Evolutionary conservation across 2,888 invertebrate species (phyloP), one percentile per base, ranked within the genome.

Genomic region (Oxyscelio sp.): DNA sequence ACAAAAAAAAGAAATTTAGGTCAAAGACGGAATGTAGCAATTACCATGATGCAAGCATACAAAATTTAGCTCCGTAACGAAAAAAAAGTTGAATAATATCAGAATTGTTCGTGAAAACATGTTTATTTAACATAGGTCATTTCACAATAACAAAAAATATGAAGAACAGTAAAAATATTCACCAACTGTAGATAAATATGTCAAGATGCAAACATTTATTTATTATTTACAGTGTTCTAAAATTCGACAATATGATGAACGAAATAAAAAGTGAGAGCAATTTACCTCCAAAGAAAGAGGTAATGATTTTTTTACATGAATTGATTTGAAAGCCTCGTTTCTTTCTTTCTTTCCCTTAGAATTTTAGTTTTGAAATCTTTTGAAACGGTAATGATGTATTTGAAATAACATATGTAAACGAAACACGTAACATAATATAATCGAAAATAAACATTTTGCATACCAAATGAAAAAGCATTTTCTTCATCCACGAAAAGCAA

Each of bases 381-480:
- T 48, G 48, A 48, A 48, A 48, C 21, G 45, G 4, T 17, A 2
- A 2, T 45, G 19, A 48, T 19, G 21, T 48, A 19, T 48, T 48
- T 19, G 2, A 8, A 48, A 19, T 19, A 48, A 48, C 48, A 48
- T 48, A 48, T 48, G 48, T 48, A 48, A 21, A 48, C 19, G 48
- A 21, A 48, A 48, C 48, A 48, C 48, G 48, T 48, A 48, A 48
- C 48, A 13, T 48, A 48, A 48, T 48, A 48, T 48, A 48, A 48
- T 21, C 9, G 48, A 19, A 48, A 48, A 48, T 45, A 48, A 48
- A 48, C 48, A 48, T 48, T 48, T 19, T 48, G 8, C 48, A 48
- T 48, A 19, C 8, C 19, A 48, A 48, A 48, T 48, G 21, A 48
- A 48, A 17, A 48, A 48, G 48, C 15, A 11, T 34, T 43, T 43